Conservation (phyloP, 2,797 vertebrate genomes). For the Lepilemur septentrionalis region DNA sequence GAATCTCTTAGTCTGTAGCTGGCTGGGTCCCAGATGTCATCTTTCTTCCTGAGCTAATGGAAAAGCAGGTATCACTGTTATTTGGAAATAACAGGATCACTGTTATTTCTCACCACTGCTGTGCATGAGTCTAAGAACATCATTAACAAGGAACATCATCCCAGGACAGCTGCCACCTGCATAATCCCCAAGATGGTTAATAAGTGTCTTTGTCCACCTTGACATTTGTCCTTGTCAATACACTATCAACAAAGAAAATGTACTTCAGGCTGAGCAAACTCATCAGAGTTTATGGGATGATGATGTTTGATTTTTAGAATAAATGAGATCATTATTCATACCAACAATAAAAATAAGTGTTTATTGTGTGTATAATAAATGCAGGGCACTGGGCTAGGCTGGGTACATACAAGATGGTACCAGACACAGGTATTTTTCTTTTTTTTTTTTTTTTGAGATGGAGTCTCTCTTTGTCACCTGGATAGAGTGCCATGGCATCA, state of each 20-base stretch:
- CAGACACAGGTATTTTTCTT: neutral
- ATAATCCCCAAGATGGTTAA: neutral
- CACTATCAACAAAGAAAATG: neutral
- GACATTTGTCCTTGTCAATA: neutral
- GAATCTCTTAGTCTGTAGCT: neutral
- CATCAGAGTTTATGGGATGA: neutral
- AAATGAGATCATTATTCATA: neutral
- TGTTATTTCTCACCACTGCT: neutral
- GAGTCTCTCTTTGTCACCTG: too few species aligned
- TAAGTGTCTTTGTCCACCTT: neutral
- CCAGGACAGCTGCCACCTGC: neutral
- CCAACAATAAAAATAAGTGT: neutral
- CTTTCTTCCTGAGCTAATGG: neutral
- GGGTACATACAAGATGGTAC: neutral
- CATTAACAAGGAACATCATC: neutral
- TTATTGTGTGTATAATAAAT: neutral
- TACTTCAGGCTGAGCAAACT: neutral
- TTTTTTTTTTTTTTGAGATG: too few species aligned
- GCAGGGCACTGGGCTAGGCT: neutral
- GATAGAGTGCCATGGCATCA: too few species aligned
- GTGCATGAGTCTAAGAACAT: neutral
- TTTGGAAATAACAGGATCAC: neutral
- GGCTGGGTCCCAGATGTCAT: neutral
- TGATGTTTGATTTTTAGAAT: neutral
- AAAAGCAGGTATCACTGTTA: neutral